Evolutionary conservation across 2,888 invertebrate genomes (phyloP).

Genomic region (Cantharis rustica): DNA sequence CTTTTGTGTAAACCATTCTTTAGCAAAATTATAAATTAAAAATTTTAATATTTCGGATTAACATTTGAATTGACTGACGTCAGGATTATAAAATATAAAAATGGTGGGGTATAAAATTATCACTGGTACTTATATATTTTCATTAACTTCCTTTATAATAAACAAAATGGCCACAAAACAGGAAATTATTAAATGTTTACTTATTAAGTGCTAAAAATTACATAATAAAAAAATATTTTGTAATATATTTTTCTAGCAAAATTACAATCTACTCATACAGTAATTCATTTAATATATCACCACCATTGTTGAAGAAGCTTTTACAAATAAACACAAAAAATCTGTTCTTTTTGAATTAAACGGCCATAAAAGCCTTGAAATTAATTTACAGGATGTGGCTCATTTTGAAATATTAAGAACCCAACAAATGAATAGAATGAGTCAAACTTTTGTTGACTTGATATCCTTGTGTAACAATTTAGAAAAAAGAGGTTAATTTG

Average conservation of each 20-base stretch:
- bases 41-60: not conserved
- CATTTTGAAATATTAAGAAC: conserved; percentile 23
- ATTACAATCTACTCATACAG: not conserved
- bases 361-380: conserved; percentile 16
- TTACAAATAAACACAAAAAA: not conserved
- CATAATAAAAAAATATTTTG: not conserved
- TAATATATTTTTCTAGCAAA: not conserved
- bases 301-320: not conserved
- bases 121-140: conserved; percentile 15
- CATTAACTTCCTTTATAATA: conserved; percentile 18
- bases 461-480: conserved; percentile 11
- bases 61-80: conserved; percentile 30
- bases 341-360: conserved; percentile 2
- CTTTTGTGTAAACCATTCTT: not conserved
- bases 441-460: conserved; percentile 16
- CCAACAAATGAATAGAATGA: conserved; percentile 25
- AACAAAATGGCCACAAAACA: conserved; percentile 18
- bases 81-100: not conserved
- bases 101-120: conserved; percentile 8
- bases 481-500: not conserved
- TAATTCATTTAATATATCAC: not conserved
- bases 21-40: not conserved
- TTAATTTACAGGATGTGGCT: conserved; percentile 30
- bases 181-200: conserved; percentile 25
- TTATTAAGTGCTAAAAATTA: conserved; percentile 19